phyloP scores from a whole-genome alignment of 1,140 invertebrate genomes.

The Drosophila santomea region DNA sequence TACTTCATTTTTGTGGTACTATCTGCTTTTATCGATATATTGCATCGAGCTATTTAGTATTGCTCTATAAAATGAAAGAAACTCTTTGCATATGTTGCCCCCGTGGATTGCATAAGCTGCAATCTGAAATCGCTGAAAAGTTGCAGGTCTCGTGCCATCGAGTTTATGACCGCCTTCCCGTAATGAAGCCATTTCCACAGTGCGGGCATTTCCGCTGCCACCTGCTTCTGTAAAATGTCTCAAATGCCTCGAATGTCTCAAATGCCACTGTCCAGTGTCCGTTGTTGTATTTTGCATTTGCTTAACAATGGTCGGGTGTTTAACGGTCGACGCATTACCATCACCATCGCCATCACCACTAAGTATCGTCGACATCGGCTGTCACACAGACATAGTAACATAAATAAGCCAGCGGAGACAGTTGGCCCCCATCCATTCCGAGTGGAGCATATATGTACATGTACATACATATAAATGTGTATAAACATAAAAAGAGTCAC shows the following conservation, averaged over 20 bases:
- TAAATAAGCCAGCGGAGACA: constrained; percentile 62
- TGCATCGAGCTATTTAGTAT: too few species aligned
- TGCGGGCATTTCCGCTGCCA: constrained; percentile 43
- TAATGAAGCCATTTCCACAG: constrained; percentile 60
- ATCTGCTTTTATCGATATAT: too few species aligned
- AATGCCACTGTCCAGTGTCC: background rate
- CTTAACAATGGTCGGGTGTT: constrained; percentile 39
- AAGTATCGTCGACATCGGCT: constrained; percentile 39
- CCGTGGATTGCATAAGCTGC: constrained; percentile 17
- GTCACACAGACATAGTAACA: constrained; percentile 64
- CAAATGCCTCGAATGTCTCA: constrained; percentile 13
- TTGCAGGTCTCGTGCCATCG: constrained; percentile 10
- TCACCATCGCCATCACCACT: constrained; percentile 19
- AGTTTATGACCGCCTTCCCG: constrained; percentile 1
- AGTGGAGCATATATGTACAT: constrained; percentile 20
- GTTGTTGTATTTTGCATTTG: constrained; percentile 14
- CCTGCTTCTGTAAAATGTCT: constrained; percentile 38
- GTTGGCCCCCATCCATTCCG: constrained; percentile 35
- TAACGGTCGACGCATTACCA: constrained; percentile 58
- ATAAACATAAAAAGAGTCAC: constrained; percentile 22
- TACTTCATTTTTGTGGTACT: background rate
- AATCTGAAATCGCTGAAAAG: constrained; percentile 3
- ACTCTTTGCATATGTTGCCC: too few species aligned
- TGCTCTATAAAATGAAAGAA: too few species aligned
- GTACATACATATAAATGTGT: too few species aligned